Evolutionary conservation across 2,113 vertebrate genomes (phyloP), one percentile per base, ranked within the genome.

Genomic region (Gambusia holbrooki): DNA sequence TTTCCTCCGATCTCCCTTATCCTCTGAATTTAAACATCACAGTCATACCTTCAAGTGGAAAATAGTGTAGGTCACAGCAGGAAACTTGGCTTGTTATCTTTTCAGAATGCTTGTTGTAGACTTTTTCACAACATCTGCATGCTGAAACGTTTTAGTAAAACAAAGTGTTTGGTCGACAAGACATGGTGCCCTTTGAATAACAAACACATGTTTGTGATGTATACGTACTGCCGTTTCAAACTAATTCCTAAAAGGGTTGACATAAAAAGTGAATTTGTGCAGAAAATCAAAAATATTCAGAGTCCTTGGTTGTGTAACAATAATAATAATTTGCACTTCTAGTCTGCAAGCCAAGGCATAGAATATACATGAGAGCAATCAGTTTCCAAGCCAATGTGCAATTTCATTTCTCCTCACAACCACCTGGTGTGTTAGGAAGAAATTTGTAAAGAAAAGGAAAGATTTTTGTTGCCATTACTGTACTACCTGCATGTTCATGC

Each of bases 231-330:
- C 42, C 1, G 71, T 66, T 73, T 75, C 71, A 83, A 74, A 37
- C 11, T 25, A 40, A 42, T 28, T 17, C 42, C 25, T 40, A 35
- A 2, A 60, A 69, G 40, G 58, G 9, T 17, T 22, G 7, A 22
- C 15, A n/a, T 66, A 74, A 35, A 29, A 48, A 58, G 35, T 33
- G 68, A 58, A 81, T 74, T 71, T 72, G 40, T 27, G 10, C 17
- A 62, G 61, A 32, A 51, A 71, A 73, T 69, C 19, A 48, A 62
- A 83, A 79, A 60, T 76, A 79, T 79, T 85, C 65, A 30, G 62
- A 22, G 37, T n/a, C 28, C 58, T 84, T 85, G 79, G 37, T 71
- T 77, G 76, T 73, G 35, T 3, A 83, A 74, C 35, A 35, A 82
- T 79, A 62, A 69, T 79, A 62, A 69, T 37, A 48, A 76, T 66